Base-by-base conservation (phyloP, 2,797 vertebrate species). In the Chelon labrosus region DNA sequence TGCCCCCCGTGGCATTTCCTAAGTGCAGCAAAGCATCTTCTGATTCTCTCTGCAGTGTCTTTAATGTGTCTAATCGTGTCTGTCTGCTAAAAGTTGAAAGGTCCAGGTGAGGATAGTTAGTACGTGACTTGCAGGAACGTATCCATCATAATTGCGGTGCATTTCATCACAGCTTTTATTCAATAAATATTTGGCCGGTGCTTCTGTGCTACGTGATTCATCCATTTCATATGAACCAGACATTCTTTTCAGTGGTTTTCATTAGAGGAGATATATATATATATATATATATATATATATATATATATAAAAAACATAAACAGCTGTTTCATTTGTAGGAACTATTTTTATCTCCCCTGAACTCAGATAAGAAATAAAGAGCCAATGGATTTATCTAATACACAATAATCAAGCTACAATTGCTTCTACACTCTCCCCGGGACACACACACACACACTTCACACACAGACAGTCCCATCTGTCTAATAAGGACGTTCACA, bases 401-500 rank as follows among this genome's bases (percentile, higher is more conserved):
- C 50, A 64, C 68, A 84, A 81, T 86, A 89, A 87, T 85, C 75
- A 83, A 66, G 87, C 85, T 86, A 87, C 56, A 87, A 87, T 90
- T 86, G 72, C 76, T 55, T 85, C 53, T 54, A 57, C 55, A 70
- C 63, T 71, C 69, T 73, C 55, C 52, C 22, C 78, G 75, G 67
- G 72, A 71, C 71, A 60, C 62, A 83, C 58, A 52, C 74, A 60
- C 31, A 35, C 31, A 35, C 31, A 53, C 17, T 17, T 62, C 70
- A 71, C 64, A 65, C 59, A 71, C 53, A 79, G 59, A 67, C 59
- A 49, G 73, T 53, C 79, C 84, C 84, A 92, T 86, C 87, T 90
- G 89, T 89, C 85, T 93, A 91, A 93, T 92, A 88, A 86, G 82
- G 83, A 87, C 80, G 79, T 88, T 80, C 78, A 75, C 82, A 70